phyloP scores from a whole-genome alignment of 2,113 vertebrate genomes.

The Pteronura brasiliensis region DNA sequence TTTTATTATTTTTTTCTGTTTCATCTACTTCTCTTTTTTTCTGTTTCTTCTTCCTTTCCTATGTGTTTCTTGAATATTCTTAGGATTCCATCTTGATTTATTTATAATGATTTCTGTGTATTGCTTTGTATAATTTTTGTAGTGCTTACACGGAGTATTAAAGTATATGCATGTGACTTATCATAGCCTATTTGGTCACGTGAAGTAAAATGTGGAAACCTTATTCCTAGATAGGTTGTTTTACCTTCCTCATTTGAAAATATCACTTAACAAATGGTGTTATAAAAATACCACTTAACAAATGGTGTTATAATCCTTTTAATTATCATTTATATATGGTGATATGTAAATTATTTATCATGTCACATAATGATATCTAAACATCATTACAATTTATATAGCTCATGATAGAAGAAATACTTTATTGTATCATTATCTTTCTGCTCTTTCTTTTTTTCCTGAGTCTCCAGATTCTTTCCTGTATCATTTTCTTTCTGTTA shows the following conservation, averaged over 20 bases:
- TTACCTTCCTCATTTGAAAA: neutral
- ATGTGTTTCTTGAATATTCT: neutral
- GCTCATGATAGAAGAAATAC: neutral
- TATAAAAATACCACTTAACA: no score
- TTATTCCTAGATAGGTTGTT: neutral
- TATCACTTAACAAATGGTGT: neutral
- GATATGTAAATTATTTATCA: neutral
- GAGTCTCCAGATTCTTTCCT: neutral
- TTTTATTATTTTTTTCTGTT: neutral
- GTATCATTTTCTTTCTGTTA: neutral
- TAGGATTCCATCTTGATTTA: neutral
- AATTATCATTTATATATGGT: neutral
- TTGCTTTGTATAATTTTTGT: neutral
- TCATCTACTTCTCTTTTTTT: neutral
- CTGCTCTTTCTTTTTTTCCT: neutral
- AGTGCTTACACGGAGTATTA: neutral
- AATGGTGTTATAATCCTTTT: neutral
- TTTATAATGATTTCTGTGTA: neutral
- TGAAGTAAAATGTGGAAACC: neutral
- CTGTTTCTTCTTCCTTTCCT: neutral
- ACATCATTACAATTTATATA: neutral
- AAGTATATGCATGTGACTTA: neutral
- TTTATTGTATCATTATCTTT: neutral
- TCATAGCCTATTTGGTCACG: neutral
- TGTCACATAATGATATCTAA: neutral